Percentiles rank a stretch among this genome's conserved stretches.
phyloP scores from a whole-genome alignment of 2,113 vertebrate species.

The Mixornis gularis region DNA sequence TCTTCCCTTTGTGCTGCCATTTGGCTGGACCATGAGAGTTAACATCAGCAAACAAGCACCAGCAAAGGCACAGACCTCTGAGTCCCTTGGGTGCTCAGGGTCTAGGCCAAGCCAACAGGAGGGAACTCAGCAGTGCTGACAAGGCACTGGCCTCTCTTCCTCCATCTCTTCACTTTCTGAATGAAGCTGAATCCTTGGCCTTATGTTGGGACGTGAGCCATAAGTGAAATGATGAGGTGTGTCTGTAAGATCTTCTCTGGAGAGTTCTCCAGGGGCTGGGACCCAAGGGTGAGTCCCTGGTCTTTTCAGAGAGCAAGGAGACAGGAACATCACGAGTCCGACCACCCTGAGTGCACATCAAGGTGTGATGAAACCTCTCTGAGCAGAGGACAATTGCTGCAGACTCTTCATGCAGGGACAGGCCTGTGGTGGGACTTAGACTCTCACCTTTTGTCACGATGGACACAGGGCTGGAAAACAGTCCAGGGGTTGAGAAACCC shows the following conservation, averaged over 20 bases:
- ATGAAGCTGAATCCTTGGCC: neutral
- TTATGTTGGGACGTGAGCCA: neutral
- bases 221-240: neutral
- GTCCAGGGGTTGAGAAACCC: neutral
- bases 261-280: neutral
- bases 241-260: neutral
- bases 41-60: neutral
- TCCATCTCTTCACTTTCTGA: neutral
- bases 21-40: neutral
- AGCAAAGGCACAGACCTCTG: neutral
- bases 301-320: neutral
- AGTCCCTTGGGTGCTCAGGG: neutral
- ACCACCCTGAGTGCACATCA: neutral
- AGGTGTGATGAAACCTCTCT: neutral
- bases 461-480: neutral
- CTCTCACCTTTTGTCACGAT: neutral
- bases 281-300: neutral
- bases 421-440: neutral
- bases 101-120: neutral
- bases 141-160: neutral
- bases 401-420: neutral
- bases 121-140: neutral
- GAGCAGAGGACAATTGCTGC: neutral
- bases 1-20: neutral
- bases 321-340: neutral